phyloP scores from a whole-genome alignment of 2,888 invertebrate species.

The Cryptocephalus primarius region DNA sequence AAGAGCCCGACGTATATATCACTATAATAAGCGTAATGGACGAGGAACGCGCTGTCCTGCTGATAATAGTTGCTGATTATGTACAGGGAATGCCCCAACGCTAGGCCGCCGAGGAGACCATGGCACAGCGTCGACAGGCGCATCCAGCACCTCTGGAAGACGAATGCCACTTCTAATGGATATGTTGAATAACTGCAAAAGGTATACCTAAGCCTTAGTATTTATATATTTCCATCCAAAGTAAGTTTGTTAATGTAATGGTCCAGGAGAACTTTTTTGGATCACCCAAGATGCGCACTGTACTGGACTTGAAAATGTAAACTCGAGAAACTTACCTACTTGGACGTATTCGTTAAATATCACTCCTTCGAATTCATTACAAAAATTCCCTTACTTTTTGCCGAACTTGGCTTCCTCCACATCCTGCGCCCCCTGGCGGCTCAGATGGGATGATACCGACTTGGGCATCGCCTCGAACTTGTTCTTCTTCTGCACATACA shows the following conservation, averaged over 20 bases:
- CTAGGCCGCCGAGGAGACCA: slow-evolving; percentile 48
- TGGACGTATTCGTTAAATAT: too few relatives aligned
- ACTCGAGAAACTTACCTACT: too few relatives aligned
- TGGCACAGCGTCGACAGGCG: slow-evolving; percentile 45
- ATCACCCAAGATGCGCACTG: too few relatives aligned
- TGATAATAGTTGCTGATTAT: slow-evolving; percentile 42
- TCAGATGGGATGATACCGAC: slow-evolving; percentile 14
- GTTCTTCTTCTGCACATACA: slow-evolving; percentile 36
- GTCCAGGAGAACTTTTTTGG: too few relatives aligned
- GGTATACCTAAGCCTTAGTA: neutral
- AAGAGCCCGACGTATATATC: slow-evolving; percentile 38
- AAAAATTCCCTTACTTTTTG: slow-evolving; percentile 19
- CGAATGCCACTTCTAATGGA: slow-evolving; percentile 45
- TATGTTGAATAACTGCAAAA: slow-evolving; percentile 16
- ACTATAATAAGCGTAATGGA: slow-evolving; percentile 32
- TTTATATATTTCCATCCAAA: too few relatives aligned
- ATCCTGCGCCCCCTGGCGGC: slow-evolving; percentile 19
- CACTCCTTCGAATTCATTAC: too few relatives aligned
- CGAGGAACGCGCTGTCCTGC: slow-evolving; percentile 27
- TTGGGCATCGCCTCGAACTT: slow-evolving; percentile 30
- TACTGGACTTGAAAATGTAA: too few relatives aligned
- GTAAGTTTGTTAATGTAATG: too few relatives aligned
- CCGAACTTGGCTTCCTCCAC: slow-evolving; percentile 19
- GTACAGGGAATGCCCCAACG: slow-evolving; percentile 47
- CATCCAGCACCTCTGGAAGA: slow-evolving; percentile 44